Base-by-base conservation (phyloP, 1,140 invertebrate genomes). In the Drosophila santomea region DNA sequence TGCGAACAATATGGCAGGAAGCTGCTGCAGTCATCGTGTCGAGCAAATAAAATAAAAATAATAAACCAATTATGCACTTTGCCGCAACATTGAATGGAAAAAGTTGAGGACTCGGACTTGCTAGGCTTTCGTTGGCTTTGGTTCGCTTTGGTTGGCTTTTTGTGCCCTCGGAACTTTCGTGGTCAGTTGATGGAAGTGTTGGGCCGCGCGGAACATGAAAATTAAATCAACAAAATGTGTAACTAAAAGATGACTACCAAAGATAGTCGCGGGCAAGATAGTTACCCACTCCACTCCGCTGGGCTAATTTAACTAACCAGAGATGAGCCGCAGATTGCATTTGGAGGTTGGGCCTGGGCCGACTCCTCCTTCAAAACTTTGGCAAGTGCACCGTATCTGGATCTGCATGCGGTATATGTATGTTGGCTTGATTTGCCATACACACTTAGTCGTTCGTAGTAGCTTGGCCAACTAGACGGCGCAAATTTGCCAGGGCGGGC, bases 51-150 rank as follows among this genome's bases (percentile, higher is more conserved):
- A 88, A 79, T 73, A 76, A 86, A 85, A 75, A 86, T 82, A 84
- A 84, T 91, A 89, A 91, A 89, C 89, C 88, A 91, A 91, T 91
- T 91, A 91, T 89, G 78, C 83, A 89, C 89, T 91, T 91, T 91
- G 89, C 83, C 83, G 74, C 83, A 81, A 89, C 80, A 91, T 91
- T 91, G 83, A 88, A 74, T 67, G 52, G 75, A 79, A 68, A 80
- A 58, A 48, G 54, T 61, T 20, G 28, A 43, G 47, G 25, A 52
- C 39, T 54, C 32, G 56, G 44, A 47, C 36, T 35, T 10, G 39
- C 15, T 7, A 14, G 3, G 32, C n/a, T 44, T 8, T 44, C 12
- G 5, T 6, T 15, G 20, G 55, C 36, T 17, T 52, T 10, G 39
- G 20, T 7, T 38, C 0, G 32, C n/a, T 44, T 8, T 44, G 12